A percentile compares a stretch with the other conserved stretches of the same genome.
These are phyloP conservation scores for Sthenelais limicola DNA, from an alignment of 2,888 invertebrate genomes.

Conservation along the genomic window DNA sequence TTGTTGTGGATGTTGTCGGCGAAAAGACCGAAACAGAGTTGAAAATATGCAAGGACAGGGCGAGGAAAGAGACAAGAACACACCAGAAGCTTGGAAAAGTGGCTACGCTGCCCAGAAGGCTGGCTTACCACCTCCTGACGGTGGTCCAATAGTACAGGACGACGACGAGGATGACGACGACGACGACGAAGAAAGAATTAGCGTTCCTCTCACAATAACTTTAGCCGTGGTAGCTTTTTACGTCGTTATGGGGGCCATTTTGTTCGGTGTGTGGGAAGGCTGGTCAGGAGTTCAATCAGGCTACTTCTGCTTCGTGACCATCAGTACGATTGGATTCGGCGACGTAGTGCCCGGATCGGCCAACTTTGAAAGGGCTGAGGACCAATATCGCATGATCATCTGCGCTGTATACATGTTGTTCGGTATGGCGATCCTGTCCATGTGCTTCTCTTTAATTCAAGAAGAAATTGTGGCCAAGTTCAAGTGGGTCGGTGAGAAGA, in stretches of 20 bases:
- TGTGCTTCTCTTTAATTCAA: conserved; percentile 72
- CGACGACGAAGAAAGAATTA: conserved; percentile 67
- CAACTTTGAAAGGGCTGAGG: conserved; percentile 61
- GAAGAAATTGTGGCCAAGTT: conserved; percentile 72
- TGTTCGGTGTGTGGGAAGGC: conserved; percentile 71
- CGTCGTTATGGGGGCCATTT: conserved; percentile 69
- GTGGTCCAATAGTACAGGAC: conserved; percentile 57
- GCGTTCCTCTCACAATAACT: conserved; percentile 70
- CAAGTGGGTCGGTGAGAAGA: conserved; percentile 68
- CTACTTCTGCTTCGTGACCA: conserved; percentile 72
- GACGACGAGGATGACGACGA: conserved; percentile 67
- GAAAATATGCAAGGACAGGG: neutral
- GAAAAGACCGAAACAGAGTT: conserved; percentile 48
- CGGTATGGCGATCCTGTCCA: conserved; percentile 73
- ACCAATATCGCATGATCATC: conserved; percentile 66
- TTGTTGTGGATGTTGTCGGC: conserved; percentile 65
- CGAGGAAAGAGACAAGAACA: conserved; percentile 13
- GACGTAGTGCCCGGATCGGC: conserved; percentile 61
- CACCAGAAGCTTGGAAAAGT: conserved; percentile 51
- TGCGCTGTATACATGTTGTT: conserved; percentile 69
- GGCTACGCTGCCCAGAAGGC: conserved; percentile 44
- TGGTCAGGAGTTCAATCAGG: conserved; percentile 65
- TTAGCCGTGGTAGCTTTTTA: conserved; percentile 70
- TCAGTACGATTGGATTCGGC: conserved; percentile 71
- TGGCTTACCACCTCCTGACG: conserved; percentile 36